These are phyloP conservation scores for Rotaria macrura DNA, from an alignment of 2,888 invertebrate species.

Conservation along the genomic window DNA sequence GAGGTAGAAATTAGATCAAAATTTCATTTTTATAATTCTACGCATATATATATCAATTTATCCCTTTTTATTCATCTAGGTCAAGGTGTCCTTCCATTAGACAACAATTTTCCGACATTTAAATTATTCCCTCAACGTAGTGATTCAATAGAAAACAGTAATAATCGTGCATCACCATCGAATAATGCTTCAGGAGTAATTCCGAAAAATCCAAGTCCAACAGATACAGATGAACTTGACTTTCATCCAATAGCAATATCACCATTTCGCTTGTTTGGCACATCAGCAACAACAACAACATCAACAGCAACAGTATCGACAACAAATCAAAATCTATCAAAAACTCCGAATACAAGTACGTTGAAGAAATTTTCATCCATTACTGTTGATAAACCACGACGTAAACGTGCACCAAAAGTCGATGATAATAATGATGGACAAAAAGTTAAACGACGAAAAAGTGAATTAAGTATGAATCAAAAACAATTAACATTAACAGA, in stretches of 20 bases:
- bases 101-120: not conserved
- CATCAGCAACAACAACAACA: not conserved
- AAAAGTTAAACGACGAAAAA: not conserved
- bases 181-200: not conserved
- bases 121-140: not conserved
- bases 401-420: not conserved
- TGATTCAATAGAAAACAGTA: conserved; percentile 12
- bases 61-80: not conserved
- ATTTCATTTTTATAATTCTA: not conserved
- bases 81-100: not conserved
- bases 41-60: not conserved
- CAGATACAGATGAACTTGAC: not conserved
- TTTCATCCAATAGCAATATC: not conserved
- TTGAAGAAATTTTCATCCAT: not conserved
- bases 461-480: not conserved
- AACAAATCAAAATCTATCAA: not conserved
- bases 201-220: not conserved
- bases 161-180: not conserved
- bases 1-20: not conserved
- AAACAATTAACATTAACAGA: not conserved
- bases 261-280: not conserved
- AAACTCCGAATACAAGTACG: not conserved
- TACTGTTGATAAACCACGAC: not conserved
- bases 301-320: not conserved
- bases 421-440: not conserved